Evolutionary conservation across 2,113 vertebrate species (phyloP), one percentile per base, ranked within the genome.

Genomic region (Vimba vimba): DNA sequence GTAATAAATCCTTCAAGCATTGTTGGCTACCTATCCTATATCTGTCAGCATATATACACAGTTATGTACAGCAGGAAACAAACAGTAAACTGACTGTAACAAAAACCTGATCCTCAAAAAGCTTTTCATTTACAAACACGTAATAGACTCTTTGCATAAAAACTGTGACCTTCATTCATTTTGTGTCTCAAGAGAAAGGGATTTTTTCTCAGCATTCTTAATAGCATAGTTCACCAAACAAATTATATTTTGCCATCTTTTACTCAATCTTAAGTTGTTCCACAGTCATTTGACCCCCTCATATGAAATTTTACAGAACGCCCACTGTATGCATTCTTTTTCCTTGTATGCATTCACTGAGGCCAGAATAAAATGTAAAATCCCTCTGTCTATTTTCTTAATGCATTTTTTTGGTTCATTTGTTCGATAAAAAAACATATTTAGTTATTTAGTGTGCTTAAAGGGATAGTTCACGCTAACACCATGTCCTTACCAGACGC

Each of bases 131-230:
- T 27, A 52, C 45, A 52, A 50, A 52, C 43, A 76, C 15, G 27
- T 15, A 76, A 76, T 55, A 55, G 25, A 19, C 12, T 69, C 74
- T 76, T 76, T 76, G 47, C 47, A 76, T 55, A 55, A 21, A 55
- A 47, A 27, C 47, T 39, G 66, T 69, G 66, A 69, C 19, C 66
- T 4, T 25, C 17, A 39, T 69, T 11, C 8, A 39, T 69, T 39
- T 21, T 69, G 19, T 57, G 19, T 57, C 66, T 5, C 30, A 68
- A 68, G 23, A 60, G 59, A 60, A 57, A 25, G 27, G 6, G 2
- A 1, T 66, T 30, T 33, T 33, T 33, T 17, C 12, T 27, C 12
- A 64, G 62, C 4, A 64, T 27, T 64, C 25, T 30, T 64, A 15
- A 21, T 15, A 27, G 25, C 6, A 30, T 64, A 64, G 11, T 64